Evolutionary conservation across 2,888 invertebrate species (phyloP), one percentile per base, ranked within the genome.

Genomic region (Siphlonurus alternatus): DNA sequence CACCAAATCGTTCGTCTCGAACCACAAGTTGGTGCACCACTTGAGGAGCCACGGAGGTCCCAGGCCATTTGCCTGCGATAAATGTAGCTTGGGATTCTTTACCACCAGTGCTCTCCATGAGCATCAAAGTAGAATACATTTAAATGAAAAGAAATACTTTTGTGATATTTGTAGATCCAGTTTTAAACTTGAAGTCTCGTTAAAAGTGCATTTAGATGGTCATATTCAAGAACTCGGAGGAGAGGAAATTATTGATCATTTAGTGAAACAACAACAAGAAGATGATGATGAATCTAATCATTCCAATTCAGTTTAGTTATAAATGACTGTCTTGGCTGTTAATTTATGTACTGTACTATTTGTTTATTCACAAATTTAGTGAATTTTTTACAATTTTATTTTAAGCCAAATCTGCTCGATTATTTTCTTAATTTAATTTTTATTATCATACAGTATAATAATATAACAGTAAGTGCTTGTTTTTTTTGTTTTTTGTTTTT

Each of bases 1-100:
- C 64, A 64, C 64, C 10, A 68, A 68, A 56, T 61, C 66, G 1
- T 68, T 68, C 54, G 67, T 68, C 10, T 68, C 67, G 2, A 67
- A 67, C 25, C 68, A 68, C 53, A 67, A 68, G 24, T 53, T 68
- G 18, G 7, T 67, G 24, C 62, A 66, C n/a, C 68, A 68, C 19
- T 61, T 67, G 5, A 61, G 63, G 2, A 61, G 59, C 7, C 68
- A 68, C 51, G 65, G 53, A 23, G 66, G 62, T n/a, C 54, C 54
- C 60, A 25, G 64, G 2, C 66, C 62, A n/a, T 51, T 54, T 23
- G 15, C 7, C 15, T 65, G 65, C 61, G 18, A 63, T 15, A n/a
- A 60, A 5, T 67, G 67, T 60, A 25, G 23, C 2, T 59, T 63
- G 2, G 56, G 63, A 15, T 68, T 67, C 56, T 65, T 66, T n/a